phyloP scores from a whole-genome alignment of 2,113 vertebrate genomes.

The Triplophysa rosa region DNA sequence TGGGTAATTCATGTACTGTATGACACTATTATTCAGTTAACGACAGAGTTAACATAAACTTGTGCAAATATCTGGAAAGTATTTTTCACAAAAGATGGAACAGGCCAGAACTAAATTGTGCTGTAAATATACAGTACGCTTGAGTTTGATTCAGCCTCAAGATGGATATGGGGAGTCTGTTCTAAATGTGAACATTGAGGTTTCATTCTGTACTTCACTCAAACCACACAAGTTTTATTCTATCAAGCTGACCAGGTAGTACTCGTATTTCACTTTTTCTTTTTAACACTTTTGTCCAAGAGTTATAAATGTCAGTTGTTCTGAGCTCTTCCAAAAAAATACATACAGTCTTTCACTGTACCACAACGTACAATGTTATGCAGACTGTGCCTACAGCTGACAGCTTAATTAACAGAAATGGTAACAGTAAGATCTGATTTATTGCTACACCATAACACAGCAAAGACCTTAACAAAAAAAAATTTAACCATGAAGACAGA shows the following conservation, averaged over 20 bases:
- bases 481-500: not conserved
- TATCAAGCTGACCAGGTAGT: no score
- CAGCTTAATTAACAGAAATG: not conserved
- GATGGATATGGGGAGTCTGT: not conserved
- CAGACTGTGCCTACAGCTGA: constrained; percentile 16
- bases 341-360: constrained; percentile 43
- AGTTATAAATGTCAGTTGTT: constrained; percentile 4
- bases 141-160: not conserved
- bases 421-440: constrained; percentile 15
- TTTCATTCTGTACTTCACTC: not conserved
- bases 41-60: not conserved
- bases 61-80: not conserved
- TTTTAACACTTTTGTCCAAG: not conserved
- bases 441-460: constrained; percentile 45
- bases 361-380: constrained; percentile 29
- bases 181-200: not conserved
- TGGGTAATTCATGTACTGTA: not conserved
- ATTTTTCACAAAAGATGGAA: not conserved
- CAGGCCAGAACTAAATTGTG: not conserved
- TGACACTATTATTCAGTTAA: constrained; percentile 4
- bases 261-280: not conserved
- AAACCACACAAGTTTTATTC: not conserved
- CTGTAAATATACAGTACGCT: not conserved
- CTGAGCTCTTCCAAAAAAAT: constrained; percentile 33
- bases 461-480: constrained; percentile 24